Conservation (phyloP, 2,797 vertebrate species). For the Otolemur crassicaudatus region DNA sequence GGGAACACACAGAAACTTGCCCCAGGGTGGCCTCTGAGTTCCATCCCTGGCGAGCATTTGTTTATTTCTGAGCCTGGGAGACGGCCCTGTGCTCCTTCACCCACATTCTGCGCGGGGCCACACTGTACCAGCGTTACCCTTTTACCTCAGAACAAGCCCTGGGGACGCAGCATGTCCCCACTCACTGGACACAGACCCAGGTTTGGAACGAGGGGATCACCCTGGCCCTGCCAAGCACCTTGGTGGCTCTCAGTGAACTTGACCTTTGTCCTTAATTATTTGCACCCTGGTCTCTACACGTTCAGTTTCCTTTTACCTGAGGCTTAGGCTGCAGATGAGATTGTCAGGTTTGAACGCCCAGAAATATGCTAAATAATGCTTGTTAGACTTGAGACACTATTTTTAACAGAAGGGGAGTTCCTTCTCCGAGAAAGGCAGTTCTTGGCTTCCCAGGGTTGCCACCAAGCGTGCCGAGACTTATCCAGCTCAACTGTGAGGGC, state of each 20-base stretch:
- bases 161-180: neutral
- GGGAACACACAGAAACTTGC: neutral
- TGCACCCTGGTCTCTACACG: rapidly evolving
- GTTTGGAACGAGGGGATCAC: neutral
- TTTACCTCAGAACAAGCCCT: neutral
- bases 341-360: neutral
- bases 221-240: neutral
- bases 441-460: neutral
- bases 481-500: rapidly evolving
- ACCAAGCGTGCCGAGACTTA: rapidly evolving
- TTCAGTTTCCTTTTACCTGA: neutral
- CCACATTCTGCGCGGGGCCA: neutral
- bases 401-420: neutral
- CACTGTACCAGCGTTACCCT: neutral
- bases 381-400: neutral
- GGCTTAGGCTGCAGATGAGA: neutral
- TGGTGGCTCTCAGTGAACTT: neutral
- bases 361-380: neutral
- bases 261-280: neutral
- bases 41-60: neutral
- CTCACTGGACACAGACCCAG: neutral
- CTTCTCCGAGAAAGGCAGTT: neutral
- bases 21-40: neutral
- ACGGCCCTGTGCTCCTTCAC: neutral
- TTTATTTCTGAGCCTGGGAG: constrained; percentile 34